Conservation (phyloP, 2,888 invertebrate species). For the Panzeria rudis region DNA sequence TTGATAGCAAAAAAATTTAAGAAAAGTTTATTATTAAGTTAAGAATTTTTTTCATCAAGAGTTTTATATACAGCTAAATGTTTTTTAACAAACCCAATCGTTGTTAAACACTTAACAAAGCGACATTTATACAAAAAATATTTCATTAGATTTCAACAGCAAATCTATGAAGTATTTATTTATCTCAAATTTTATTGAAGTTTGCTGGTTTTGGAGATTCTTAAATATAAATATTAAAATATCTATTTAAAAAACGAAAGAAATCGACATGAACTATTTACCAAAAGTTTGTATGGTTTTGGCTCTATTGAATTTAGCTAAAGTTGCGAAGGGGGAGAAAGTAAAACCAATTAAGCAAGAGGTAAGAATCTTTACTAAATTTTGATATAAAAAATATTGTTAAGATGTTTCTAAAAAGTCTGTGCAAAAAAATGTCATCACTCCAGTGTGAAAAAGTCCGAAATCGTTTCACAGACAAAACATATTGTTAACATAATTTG, state of each 20-base stretch:
- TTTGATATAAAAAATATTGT: too few relatives aligned
- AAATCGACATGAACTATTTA: constrained; percentile 1
- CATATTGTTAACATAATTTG: too few relatives aligned
- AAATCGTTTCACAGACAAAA: too few relatives aligned
- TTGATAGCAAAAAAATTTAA: constrained; percentile 2
- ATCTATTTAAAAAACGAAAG: not conserved
- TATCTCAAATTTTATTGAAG: not conserved
- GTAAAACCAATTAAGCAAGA: not conserved
- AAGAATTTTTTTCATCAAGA: not conserved
- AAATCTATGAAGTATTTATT: not conserved
- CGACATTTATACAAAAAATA: constrained; percentile 12
- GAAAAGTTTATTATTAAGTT: constrained; percentile 15
- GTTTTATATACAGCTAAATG: constrained; percentile 41
- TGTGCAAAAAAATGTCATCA: too few relatives aligned
- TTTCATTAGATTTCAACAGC: not conserved
- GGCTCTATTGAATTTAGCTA: constrained; percentile 11
- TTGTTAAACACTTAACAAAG: constrained; percentile 19
- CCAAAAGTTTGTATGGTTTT: not conserved
- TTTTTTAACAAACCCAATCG: constrained; percentile 19
- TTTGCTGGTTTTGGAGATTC: not conserved
- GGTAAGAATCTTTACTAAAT: not conserved
- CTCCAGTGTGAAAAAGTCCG: too few relatives aligned
- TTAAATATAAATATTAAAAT: not conserved
- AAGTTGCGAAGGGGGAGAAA: not conserved
- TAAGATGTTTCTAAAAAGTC: too few relatives aligned